These are phyloP conservation scores for Apostichopus leukothele DNA, from an alignment of 53 echinoderm and acorn worm genomes.

Conservation along the genomic window DNA sequence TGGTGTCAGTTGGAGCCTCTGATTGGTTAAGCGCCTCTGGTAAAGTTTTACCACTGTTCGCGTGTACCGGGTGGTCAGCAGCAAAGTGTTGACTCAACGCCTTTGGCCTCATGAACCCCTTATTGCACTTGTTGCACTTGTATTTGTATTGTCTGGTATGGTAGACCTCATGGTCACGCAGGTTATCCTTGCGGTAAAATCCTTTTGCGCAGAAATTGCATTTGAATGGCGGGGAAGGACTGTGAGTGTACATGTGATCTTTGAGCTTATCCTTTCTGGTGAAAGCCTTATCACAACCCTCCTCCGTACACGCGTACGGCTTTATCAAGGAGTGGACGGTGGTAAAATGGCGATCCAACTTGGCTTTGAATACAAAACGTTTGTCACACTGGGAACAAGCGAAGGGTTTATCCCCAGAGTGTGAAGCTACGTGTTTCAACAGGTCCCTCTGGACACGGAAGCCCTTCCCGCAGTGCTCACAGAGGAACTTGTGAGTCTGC, in stretches of 20 bases:
- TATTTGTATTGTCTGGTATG: conserved; percentile 90
- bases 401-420: conserved; percentile 69
- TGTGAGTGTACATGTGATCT: conserved; percentile 85
- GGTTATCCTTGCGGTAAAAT: conserved; percentile 87
- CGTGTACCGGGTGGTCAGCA: conserved; percentile 58
- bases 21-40: neutral
- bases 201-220: conserved; percentile 79
- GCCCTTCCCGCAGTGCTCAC: conserved; percentile 81
- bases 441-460: conserved; percentile 86
- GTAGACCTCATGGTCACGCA: conserved; percentile 77
- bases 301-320: conserved; percentile 61
- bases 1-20: neutral
- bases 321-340: conserved; percentile 81
- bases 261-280: conserved; percentile 87
- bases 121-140: conserved; percentile 69
- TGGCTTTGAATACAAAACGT: conserved; percentile 80
- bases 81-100: conserved; percentile 65
- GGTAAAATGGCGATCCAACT: conserved; percentile 74
- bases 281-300: conserved; percentile 76
- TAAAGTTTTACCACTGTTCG: neutral
- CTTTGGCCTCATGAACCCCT: conserved; percentile 92
- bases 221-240: conserved; percentile 57
- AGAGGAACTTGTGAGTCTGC: conserved; percentile 67
- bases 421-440: conserved; percentile 77
- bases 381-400: conserved; percentile 74